Evolutionary conservation across 2,888 invertebrate genomes (phyloP).

Genomic region (Stomorhina lunata): DNA sequence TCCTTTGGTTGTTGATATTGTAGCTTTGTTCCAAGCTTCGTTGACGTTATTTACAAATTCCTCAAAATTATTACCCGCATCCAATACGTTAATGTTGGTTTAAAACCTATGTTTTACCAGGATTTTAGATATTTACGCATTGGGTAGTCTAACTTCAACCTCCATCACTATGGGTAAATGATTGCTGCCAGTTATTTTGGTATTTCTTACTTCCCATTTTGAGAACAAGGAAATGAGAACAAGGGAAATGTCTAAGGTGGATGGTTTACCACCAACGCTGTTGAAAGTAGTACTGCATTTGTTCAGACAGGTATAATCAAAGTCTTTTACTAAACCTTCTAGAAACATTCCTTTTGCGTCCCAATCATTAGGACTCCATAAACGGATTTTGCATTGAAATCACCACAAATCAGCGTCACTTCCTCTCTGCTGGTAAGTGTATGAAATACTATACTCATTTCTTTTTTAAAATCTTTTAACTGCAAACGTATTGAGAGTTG

Average conservation of each 20-base stretch:
- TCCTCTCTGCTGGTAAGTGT: no score
- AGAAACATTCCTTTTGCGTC: neutral
- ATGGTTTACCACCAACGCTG: neutral
- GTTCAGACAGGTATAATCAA: neutral
- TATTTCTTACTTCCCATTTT: neutral
- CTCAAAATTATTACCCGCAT: neutral
- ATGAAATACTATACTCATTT: no score
- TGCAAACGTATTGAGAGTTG: no score
- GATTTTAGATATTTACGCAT: neutral
- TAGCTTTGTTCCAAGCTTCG: neutral
- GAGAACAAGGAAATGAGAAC: neutral
- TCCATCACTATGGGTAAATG: constrained; percentile 14
- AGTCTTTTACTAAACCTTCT: neutral
- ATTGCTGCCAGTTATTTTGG: constrained; percentile 33
- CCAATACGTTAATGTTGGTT: neutral
- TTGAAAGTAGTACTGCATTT: neutral
- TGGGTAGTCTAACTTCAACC: neutral
- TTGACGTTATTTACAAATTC: neutral
- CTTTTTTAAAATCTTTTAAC: no score
- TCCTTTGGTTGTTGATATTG: fast-evolving
- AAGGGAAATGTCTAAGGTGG: constrained; percentile 22
- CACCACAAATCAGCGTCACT: no score
- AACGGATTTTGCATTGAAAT: neutral
- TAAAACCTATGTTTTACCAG: neutral
- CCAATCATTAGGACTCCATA: neutral